Evolutionary conservation across 2,888 invertebrate species (phyloP).

Genomic region (Colletes collaris): DNA sequence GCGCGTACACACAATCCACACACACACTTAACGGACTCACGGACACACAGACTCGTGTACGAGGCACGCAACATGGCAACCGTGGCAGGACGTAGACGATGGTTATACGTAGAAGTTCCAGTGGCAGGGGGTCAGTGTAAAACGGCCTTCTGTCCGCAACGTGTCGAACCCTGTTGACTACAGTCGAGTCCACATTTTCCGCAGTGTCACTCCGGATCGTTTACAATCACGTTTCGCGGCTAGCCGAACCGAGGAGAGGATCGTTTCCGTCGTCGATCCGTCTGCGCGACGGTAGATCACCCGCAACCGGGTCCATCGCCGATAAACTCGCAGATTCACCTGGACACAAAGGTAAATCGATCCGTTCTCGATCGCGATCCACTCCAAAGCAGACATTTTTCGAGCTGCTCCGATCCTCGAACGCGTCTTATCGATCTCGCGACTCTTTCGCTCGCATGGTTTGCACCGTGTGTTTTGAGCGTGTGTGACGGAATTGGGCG

Average conservation of each 20-base stretch:
- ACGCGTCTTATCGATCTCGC: too few relatives aligned
- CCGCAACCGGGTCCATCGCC: not conserved
- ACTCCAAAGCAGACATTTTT: too few relatives aligned
- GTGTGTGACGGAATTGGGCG: too few relatives aligned
- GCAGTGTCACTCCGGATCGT: slow-evolving; percentile 30
- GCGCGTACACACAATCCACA: not conserved
- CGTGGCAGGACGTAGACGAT: slow-evolving; percentile 63
- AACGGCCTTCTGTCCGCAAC: slow-evolving; percentile 78
- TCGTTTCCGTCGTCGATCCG: slow-evolving; percentile 9
- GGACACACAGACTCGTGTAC: not conserved
- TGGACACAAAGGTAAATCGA: slow-evolving; percentile 37
- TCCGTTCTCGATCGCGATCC: not conserved
- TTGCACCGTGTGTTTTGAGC: too few relatives aligned
- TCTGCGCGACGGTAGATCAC: not conserved
- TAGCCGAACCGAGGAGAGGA: not conserved
- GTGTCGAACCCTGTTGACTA: slow-evolving; percentile 55
- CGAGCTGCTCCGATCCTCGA: too few relatives aligned
- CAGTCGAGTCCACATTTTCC: slow-evolving; percentile 33
- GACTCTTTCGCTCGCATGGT: too few relatives aligned
- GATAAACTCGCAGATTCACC: slow-evolving; percentile 12
- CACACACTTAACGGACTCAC: not conserved
- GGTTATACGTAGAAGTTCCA: slow-evolving; percentile 75
- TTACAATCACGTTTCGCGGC: slow-evolving; percentile 27
- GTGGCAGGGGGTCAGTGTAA: slow-evolving; percentile 79
- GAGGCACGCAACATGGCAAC: slow-evolving; percentile 62